Evolutionary conservation across 2,888 invertebrate species (phyloP).

Genomic region (Acanthosepion esculentum): DNA sequence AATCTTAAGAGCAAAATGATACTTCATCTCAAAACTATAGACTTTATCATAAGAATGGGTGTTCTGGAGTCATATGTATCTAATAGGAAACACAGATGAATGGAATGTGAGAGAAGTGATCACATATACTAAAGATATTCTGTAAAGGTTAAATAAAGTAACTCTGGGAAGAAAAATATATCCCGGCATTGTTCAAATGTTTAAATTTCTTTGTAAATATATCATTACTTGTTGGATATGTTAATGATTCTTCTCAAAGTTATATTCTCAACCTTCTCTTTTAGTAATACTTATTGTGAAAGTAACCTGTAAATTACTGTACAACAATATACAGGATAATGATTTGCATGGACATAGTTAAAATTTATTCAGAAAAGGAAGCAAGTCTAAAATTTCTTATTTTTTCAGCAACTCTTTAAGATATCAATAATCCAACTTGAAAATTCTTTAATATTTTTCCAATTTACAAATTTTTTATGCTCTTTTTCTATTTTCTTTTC

Average conservation of each 20-base stretch:
- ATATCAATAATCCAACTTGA: slow-evolving; percentile 33
- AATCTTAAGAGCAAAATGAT: no score
- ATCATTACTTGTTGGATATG: no score
- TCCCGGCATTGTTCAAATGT: neutral
- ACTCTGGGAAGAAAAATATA: neutral
- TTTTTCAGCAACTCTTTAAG: neutral
- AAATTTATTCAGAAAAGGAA: neutral
- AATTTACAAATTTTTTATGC: neutral
- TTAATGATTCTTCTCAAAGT: no score
- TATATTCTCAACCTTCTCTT: neutral
- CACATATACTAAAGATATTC: no score
- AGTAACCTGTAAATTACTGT: neutral
- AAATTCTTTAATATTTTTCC: slow-evolving; percentile 18
- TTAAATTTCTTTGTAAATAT: no score
- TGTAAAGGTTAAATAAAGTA: neutral
- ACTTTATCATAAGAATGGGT: no score
- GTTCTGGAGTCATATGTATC: no score
- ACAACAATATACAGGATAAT: neutral
- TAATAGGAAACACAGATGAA: no score
- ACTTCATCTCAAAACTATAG: no score
- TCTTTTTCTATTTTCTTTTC: neutral
- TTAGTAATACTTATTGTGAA: neutral
- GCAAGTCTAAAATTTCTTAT: neutral
- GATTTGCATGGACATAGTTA: neutral
- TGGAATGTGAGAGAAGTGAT: no score